These are phyloP conservation scores for Lordiphosa fenestrarum DNA, from an alignment of 2,888 invertebrate genomes.

Conservation along the genomic window DNA sequence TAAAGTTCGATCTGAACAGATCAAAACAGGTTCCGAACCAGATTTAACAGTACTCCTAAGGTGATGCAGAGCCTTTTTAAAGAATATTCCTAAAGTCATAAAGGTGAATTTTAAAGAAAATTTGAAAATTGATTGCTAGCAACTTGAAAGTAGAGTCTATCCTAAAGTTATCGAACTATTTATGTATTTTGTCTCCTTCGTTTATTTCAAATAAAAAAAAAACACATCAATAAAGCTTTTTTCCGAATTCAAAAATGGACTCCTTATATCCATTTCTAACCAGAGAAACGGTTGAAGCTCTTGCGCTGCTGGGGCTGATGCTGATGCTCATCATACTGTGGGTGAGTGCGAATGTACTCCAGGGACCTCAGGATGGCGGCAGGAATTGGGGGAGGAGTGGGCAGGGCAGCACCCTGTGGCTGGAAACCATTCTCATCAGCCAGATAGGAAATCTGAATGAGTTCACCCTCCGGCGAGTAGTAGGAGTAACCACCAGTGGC, in stretches of 20 bases:
- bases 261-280: not conserved
- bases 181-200: too few relatives aligned
- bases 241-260: not conserved
- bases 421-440: constrained; percentile 77
- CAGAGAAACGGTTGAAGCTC: not conserved
- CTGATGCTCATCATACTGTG: constrained; percentile 56
- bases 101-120: too few relatives aligned
- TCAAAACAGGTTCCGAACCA: too few relatives aligned
- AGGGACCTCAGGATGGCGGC: constrained; percentile 62
- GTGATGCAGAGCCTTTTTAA: too few relatives aligned
- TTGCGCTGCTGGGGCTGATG: constrained; percentile 2
- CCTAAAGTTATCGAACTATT: too few relatives aligned
- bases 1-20: too few relatives aligned
- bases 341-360: constrained; percentile 76
- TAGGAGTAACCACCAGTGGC: constrained; percentile 72
- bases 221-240: constrained; percentile 30
- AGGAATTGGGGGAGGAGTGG: constrained; percentile 77
- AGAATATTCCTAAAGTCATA: too few relatives aligned
- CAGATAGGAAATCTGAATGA: constrained; percentile 57
- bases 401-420: constrained; percentile 69
- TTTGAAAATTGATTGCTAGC: too few relatives aligned
- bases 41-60: too few relatives aligned
- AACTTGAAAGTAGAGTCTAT: too few relatives aligned
- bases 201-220: too few relatives aligned
- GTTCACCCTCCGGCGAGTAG: constrained; percentile 74